Evolutionary conservation across 2,113 vertebrate genomes (phyloP).

Genomic region (Charina bottae): DNA sequence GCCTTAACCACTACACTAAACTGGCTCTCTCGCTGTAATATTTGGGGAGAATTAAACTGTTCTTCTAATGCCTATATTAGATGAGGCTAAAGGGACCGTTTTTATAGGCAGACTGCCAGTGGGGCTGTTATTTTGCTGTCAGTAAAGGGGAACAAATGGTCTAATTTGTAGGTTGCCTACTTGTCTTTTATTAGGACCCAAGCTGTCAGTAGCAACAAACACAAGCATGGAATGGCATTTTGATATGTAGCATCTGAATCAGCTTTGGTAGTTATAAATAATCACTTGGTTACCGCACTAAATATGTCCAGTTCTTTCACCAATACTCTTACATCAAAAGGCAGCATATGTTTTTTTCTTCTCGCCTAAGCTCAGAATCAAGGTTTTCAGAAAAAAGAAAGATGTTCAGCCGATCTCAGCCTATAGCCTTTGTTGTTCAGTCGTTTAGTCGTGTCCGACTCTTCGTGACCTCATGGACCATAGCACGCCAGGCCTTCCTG

Average conservation of each 20-base stretch:
- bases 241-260: constrained; percentile 40
- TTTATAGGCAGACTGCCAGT: constrained; percentile 5
- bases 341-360: background rate
- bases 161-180: constrained; percentile 47
- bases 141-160: constrained; percentile 27
- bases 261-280: constrained; percentile 18
- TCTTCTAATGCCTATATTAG: no score
- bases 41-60: no score
- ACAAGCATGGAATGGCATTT: constrained; percentile 42
- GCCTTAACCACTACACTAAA: no score
- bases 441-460: no score
- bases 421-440: no score
- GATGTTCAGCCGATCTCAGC: background rate
- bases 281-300: constrained; percentile 16
- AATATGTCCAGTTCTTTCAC: background rate
- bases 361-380: background rate
- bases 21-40: no score
- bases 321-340: background rate
- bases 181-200: constrained; percentile 43
- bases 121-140: constrained; percentile 30
- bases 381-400: background rate
- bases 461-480: no score
- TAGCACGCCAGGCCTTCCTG: no score
- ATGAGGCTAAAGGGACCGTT: constrained; percentile 30
- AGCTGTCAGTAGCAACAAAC: constrained; percentile 40